Percentiles rank a stretch among this genome's conserved stretches.
Evolutionary conservation across 2,888 invertebrate species (phyloP).

Genomic region (Lycaena phlaeas): DNA sequence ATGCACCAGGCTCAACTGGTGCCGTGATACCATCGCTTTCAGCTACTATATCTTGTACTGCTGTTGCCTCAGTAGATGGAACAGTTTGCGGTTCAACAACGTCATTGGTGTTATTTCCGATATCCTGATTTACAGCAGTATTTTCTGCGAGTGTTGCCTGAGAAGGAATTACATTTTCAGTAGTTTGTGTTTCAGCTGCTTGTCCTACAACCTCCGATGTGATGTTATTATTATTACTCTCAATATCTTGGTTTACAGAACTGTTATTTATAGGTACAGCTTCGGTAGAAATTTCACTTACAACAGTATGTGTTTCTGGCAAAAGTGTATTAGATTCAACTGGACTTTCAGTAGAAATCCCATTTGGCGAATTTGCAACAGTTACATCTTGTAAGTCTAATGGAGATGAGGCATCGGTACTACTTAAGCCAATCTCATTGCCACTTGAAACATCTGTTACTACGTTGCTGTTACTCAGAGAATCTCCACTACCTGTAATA

Average conservation of each 20-base stretch:
- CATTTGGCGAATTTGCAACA: neutral
- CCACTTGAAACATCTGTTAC: too few relatives aligned
- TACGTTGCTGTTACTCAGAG: too few relatives aligned
- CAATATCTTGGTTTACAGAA: neutral
- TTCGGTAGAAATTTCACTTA: neutral
- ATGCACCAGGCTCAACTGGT: conserved; percentile 41
- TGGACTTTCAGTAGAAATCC: neutral
- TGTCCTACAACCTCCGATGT: neutral
- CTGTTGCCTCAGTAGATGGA: neutral
- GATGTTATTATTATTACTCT: conserved; percentile 5
- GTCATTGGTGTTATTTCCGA: conserved; percentile 5
- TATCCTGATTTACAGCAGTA: conserved; percentile 1
- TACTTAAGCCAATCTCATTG: neutral
- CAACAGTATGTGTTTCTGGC: neutral
- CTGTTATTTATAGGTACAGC: neutral
- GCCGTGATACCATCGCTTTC: conserved; percentile 20
- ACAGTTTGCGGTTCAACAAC: neutral
- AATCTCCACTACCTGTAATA: too few relatives aligned
- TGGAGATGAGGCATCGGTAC: neutral
- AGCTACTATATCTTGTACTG: conserved; percentile 9
- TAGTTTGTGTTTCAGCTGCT: neutral
- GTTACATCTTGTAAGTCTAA: neutral
- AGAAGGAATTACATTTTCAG: neutral
- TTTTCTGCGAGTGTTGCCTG: conserved; percentile 3
- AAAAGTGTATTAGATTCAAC: too few relatives aligned